Evolutionary conservation across 2,888 invertebrate species (phyloP).

Genomic region (Scrobipalpa atriplicella): DNA sequence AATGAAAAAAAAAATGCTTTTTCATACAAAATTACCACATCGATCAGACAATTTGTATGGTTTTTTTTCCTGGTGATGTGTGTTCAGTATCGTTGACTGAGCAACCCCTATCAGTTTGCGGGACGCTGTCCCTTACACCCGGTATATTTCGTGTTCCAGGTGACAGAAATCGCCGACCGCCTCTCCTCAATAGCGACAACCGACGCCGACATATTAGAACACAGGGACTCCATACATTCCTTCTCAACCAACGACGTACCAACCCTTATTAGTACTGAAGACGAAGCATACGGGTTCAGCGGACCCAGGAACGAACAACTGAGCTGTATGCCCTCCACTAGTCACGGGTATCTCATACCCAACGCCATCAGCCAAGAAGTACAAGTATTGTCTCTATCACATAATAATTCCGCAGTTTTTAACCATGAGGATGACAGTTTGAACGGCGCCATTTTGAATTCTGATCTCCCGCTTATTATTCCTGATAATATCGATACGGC

Average conservation of each 20-base stretch:
- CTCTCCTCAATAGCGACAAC: conserved; percentile 68
- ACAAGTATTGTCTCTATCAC: conserved; percentile 77
- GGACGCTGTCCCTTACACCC: too few relatives aligned
- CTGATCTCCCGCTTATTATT: conserved; percentile 68
- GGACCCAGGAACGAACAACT: conserved; percentile 70
- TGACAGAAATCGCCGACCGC: conserved; percentile 73
- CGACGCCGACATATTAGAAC: conserved; percentile 65
- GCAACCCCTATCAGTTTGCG: too few relatives aligned
- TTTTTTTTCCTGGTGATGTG: too few relatives aligned
- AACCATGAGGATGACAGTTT: conserved; percentile 65
- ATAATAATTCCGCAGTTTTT: conserved; percentile 74
- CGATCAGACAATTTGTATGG: too few relatives aligned
- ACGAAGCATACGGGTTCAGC: conserved; percentile 53
- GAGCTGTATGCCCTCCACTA: conserved; percentile 83
- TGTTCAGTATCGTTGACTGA: too few relatives aligned
- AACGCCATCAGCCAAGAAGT: conserved; percentile 84
- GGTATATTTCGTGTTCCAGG: not conserved
- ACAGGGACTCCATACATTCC: conserved; percentile 63
- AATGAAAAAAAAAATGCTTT: too few relatives aligned
- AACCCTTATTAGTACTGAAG: conserved; percentile 61
- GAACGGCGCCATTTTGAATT: conserved; percentile 54
- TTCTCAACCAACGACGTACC: conserved; percentile 76
- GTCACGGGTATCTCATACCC: conserved; percentile 85
- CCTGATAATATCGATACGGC: conserved; percentile 71
- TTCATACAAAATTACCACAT: too few relatives aligned